Evolutionary conservation across 2,888 invertebrate species (phyloP).

Genomic region (Beris morrisii): DNA sequence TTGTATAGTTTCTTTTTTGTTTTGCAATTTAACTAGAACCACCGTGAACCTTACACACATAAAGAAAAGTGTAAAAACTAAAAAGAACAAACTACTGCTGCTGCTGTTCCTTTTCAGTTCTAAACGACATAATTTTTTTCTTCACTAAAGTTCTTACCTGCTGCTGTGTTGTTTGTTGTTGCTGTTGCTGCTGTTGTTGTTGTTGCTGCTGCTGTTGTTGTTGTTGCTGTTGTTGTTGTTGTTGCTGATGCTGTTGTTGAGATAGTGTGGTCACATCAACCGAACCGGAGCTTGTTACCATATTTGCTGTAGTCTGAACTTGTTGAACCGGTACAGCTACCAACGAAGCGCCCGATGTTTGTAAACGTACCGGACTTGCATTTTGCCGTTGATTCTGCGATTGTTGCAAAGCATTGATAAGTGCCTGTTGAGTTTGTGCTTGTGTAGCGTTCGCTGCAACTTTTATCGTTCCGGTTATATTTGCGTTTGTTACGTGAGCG

Average conservation of each 20-base stretch:
- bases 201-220: slow-evolving; percentile 51
- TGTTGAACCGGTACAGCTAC: slow-evolving; percentile 64
- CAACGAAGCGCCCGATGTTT: slow-evolving; percentile 59
- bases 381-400: slow-evolving; percentile 58
- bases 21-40: no score
- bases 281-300: slow-evolving; percentile 42
- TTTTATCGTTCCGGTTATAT: slow-evolving; percentile 60
- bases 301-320: slow-evolving; percentile 43
- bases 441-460: slow-evolving; percentile 54
- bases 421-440: slow-evolving; percentile 58
- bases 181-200: slow-evolving; percentile 34
- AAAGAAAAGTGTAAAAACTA: no score
- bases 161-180: slow-evolving; percentile 50
- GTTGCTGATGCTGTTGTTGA: slow-evolving; percentile 45
- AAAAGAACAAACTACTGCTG: neutral
- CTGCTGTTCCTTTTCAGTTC: slow-evolving; percentile 52
- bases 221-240: slow-evolving; percentile 39
- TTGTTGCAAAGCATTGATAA: slow-evolving; percentile 61
- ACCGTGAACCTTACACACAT: no score
- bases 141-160: slow-evolving; percentile 56
- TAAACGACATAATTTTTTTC: slow-evolving; percentile 55
- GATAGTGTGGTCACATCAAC: slow-evolving; percentile 50
- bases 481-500: slow-evolving; percentile 56
- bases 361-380: slow-evolving; percentile 64
- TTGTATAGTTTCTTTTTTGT: no score